A percentile compares a stretch with the other conserved stretches of the same genome.
Conservation (phyloP, 1,140 invertebrate species). For the Meteorus sp. region DNA sequence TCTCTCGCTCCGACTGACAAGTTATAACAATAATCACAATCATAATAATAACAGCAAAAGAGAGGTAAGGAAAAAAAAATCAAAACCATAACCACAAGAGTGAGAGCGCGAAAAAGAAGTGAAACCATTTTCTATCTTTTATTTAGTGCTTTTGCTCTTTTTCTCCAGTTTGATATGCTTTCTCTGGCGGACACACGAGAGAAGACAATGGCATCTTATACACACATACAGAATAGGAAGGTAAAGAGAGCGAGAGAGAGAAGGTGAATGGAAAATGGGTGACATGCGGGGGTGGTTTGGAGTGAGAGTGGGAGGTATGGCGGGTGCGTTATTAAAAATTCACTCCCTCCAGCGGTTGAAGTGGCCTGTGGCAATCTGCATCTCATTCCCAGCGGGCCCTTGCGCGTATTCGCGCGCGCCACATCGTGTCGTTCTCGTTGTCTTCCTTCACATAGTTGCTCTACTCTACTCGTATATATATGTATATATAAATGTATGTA, state of each 20-base stretch:
- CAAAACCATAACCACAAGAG: no score
- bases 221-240: conserved; percentile 6
- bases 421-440: conserved; percentile 9
- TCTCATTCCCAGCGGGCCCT: conserved; percentile 54
- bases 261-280: no score
- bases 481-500: no score
- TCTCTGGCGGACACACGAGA: conserved; percentile 18
- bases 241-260: conserved; percentile 22
- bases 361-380: conserved; percentile 61
- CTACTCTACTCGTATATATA: conserved; percentile 8
- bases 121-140: no score
- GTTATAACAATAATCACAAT: no score
- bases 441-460: conserved; percentile 4
- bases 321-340: conserved; percentile 60
- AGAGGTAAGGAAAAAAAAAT: conserved; percentile 9
- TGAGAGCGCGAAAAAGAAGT: no score
- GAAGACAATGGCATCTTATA: conserved; percentile 21
- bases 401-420: no score
- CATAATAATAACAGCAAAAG: conserved; percentile 11
- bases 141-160: conserved; percentile 6
- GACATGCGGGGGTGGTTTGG: no score
- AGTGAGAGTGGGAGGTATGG: conserved; percentile 44
- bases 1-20: conserved; percentile 2
- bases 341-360: conserved; percentile 55
- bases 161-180: neutral